A percentile compares a stretch with the other conserved stretches of the same genome.
Conservation (phyloP, 2,797 vertebrate genomes). For the Luscinia luscinia region DNA sequence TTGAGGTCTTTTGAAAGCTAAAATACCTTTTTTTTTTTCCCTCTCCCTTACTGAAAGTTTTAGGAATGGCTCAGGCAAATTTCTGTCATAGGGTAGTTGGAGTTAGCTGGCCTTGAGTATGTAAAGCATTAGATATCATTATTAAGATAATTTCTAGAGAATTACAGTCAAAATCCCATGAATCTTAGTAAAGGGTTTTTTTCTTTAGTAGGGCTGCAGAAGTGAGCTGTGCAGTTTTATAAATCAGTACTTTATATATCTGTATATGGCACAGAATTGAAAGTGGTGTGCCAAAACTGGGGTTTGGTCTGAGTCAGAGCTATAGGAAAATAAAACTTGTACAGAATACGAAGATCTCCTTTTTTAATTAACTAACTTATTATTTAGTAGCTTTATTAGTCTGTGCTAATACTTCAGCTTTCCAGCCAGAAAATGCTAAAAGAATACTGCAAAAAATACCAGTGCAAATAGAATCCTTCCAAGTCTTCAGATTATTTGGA, state of each 20-base stretch:
- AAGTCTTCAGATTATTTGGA: neutral
- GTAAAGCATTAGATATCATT: neutral
- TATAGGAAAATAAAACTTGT: neutral
- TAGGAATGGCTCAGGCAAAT: neutral
- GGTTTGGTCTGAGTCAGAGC: neutral
- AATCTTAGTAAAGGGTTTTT: neutral
- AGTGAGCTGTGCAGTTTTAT: neutral
- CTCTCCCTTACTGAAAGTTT: neutral
- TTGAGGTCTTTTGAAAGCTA: neutral
- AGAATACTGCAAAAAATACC: neutral
- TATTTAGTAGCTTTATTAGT: neutral
- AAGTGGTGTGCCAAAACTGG: neutral
- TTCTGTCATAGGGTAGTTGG: rapidly evolving
- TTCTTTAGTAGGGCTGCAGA: neutral
- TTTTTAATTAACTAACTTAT: neutral
- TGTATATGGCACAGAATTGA: neutral
- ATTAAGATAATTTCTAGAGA: neutral
- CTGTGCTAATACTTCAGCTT: neutral
- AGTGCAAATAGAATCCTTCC: neutral
- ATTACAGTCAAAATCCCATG: neutral
- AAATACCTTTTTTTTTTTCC: neutral
- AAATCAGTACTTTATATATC: neutral
- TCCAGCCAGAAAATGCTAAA: neutral
- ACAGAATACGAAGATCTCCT: neutral
- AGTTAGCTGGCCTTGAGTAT: neutral